These are phyloP conservation scores for Caenorhabditis tropicalis DNA, from an alignment of 1,140 invertebrate genomes.

Conservation along the genomic window DNA sequence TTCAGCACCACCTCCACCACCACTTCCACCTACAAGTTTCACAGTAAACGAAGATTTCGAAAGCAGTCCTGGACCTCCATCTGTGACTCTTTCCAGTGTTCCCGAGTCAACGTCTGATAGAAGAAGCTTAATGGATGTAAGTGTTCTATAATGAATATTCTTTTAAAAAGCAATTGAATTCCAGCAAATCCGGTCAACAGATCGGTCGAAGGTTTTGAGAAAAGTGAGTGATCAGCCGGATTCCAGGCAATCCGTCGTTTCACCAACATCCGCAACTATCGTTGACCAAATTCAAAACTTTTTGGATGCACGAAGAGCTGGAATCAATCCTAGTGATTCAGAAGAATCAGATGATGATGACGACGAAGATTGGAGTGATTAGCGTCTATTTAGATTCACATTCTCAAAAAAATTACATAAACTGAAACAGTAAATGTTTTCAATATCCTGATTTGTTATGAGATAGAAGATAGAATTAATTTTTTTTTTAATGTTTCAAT, in stretches of 20 bases:
- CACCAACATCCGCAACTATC: slow-evolving; percentile 3
- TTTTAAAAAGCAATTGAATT: not conserved
- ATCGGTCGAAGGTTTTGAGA: not conserved
- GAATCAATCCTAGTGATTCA: slow-evolving; percentile 16
- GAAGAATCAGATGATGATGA: slow-evolving; percentile 12
- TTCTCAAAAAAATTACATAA: not conserved
- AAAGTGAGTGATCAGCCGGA: not conserved
- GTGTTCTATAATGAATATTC: not conserved
- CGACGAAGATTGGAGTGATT: slow-evolving; percentile 26
- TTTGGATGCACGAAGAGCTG: not conserved
- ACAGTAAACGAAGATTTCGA: not conserved
- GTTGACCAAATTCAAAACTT: slow-evolving; percentile 17
- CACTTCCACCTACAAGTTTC: not conserved
- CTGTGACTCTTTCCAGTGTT: not conserved
- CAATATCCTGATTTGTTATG: no score
- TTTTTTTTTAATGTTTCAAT: no score
- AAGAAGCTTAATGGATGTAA: slow-evolving; percentile 22
- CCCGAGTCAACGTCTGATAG: not conserved
- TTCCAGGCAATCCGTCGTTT: not conserved
- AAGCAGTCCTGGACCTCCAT: not conserved
- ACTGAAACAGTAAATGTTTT: not conserved
- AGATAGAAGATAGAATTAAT: no score
- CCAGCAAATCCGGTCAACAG: slow-evolving; percentile 1
- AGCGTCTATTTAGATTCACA: not conserved
- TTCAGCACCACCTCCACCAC: not conserved